Conservation (phyloP, 2,888 invertebrate species). For the Yponomeuta plumbellus region DNA sequence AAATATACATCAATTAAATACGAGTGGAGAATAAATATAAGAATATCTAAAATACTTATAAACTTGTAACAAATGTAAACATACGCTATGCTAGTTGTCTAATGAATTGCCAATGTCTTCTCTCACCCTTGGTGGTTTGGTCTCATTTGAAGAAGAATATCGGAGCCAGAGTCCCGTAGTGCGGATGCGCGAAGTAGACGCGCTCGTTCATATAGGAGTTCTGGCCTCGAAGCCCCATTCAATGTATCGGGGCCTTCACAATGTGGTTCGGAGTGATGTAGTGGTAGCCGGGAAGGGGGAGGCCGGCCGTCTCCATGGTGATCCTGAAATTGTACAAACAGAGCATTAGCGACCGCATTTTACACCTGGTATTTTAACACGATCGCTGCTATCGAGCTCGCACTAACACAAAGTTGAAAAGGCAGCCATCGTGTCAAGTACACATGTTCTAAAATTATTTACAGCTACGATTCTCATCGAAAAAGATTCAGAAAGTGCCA, state of each 20-base stretch:
- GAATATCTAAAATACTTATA: constrained; percentile 83
- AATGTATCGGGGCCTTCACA: constrained; percentile 94
- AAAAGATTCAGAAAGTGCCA: constrained; percentile 14
- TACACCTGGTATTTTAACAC: too few species aligned
- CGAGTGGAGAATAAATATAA: constrained; percentile 80
- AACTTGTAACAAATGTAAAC: constrained; percentile 77
- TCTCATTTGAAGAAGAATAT: constrained; percentile 61
- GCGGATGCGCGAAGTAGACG: constrained; percentile 43
- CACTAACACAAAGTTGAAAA: too few species aligned
- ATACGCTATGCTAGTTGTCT: constrained; percentile 60
- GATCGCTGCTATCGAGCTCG: too few species aligned
- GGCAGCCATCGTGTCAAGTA: too few species aligned
- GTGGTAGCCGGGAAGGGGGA: constrained; percentile 93
- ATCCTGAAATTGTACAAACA: constrained; percentile 81
- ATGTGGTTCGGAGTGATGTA: constrained; percentile 95
- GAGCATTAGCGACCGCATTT: background rate
- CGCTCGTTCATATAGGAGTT: constrained; percentile 28
- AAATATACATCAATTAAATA: constrained; percentile 49
- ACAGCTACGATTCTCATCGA: background rate
- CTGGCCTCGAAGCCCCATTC: constrained; percentile 71
- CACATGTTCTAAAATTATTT: background rate
- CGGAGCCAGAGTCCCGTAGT: constrained; percentile 59
- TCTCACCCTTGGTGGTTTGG: constrained; percentile 47
- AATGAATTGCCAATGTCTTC: constrained; percentile 52
- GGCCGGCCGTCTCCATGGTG: constrained; percentile 95